Conservation (phyloP, 2,113 vertebrate species). For the Peromyscus californicus region DNA sequence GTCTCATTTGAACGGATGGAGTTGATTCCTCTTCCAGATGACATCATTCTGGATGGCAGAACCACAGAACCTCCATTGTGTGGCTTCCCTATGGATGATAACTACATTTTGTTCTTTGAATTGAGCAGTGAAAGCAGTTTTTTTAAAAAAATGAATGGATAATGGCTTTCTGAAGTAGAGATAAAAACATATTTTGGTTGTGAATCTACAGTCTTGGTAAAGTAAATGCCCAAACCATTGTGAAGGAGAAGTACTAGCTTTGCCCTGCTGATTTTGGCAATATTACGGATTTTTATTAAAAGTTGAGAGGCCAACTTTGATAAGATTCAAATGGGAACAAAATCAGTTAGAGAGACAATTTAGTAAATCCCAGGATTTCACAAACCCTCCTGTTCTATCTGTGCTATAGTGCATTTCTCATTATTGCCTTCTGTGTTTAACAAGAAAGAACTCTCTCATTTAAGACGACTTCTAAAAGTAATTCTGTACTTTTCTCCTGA, state of each 20-base stretch:
- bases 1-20: not conserved
- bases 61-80: not conserved
- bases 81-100: not conserved
- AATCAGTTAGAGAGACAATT: not conserved
- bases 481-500: not conserved
- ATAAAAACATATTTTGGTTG: not conserved
- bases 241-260: not conserved
- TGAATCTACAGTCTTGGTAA: not conserved
- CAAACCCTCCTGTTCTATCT: not conserved
- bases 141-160: not conserved
- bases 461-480: not conserved
- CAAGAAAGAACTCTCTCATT: not conserved
- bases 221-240: not conserved
- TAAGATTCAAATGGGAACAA: conserved; percentile 17
- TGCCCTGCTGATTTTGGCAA: not conserved
- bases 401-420: not conserved
- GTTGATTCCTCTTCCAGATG: not conserved
- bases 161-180: not conserved
- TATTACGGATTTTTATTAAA: conserved; percentile 23
- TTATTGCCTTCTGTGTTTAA: not conserved
- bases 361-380: not conserved
- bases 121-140: not conserved
- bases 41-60: conserved; percentile 13
- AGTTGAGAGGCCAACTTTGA: not conserved
- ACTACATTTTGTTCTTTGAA: not conserved